Evolutionary conservation across 2,113 vertebrate species (phyloP).

Genomic region (Cervus canadensis): DNA sequence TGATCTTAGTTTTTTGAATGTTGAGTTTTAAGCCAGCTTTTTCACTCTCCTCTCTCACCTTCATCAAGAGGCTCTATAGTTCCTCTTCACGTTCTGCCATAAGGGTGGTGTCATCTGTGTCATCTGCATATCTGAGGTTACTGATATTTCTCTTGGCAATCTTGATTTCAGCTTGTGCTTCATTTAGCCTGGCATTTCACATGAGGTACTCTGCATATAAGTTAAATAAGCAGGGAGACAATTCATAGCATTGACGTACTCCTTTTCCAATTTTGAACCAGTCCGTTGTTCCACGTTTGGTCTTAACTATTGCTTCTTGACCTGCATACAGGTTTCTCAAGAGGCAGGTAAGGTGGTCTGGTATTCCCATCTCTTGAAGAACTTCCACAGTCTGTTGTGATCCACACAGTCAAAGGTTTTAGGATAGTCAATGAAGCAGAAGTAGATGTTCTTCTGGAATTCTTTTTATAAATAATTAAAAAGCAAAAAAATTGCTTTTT

Average conservation of each 20-base stretch:
- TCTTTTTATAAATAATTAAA: neutral
- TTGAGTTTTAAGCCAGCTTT: neutral
- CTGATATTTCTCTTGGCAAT: neutral
- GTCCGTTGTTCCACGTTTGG: neutral
- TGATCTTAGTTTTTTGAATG: neutral
- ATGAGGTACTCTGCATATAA: neutral
- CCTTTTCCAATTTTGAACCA: neutral
- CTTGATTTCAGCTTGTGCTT: neutral
- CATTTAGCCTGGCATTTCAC: neutral
- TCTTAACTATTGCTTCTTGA: neutral
- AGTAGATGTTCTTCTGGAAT: neutral
- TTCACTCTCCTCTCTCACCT: neutral
- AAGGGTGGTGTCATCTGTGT: neutral
- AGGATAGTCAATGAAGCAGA: neutral
- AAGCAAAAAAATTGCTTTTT: neutral
- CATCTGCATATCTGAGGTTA: neutral
- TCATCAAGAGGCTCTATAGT: neutral
- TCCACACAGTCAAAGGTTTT: neutral
- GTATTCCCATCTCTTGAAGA: neutral
- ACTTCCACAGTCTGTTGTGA: neutral
- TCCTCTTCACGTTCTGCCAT: neutral
- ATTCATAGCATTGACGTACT: neutral
- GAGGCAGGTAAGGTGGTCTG: neutral
- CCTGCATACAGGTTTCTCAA: neutral
- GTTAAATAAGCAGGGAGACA: neutral